phyloP scores from a whole-genome alignment of 2,888 invertebrate genomes.

The Sesia apiformis region DNA sequence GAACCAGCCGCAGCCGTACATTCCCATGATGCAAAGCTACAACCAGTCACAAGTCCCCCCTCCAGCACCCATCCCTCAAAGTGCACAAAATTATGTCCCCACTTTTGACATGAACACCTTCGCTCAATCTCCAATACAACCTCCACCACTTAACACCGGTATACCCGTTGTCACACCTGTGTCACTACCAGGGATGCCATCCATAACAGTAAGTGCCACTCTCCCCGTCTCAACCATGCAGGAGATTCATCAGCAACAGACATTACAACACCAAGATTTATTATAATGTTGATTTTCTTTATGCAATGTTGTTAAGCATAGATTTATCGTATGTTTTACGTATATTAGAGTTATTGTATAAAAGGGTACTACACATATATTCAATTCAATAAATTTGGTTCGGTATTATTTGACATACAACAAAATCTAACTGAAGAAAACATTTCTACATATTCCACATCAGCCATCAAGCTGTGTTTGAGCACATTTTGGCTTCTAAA shows the following conservation, averaged over 20 bases:
- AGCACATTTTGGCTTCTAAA: too few relatives aligned
- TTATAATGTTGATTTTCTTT: constrained; percentile 20
- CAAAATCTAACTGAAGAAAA: too few relatives aligned
- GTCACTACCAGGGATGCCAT: constrained; percentile 85
- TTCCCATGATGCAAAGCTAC: constrained; percentile 66
- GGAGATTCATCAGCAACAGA: constrained; percentile 64
- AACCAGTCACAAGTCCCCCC: constrained; percentile 30
- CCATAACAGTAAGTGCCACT: constrained; percentile 84
- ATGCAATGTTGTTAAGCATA: too few relatives aligned
- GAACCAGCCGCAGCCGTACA: constrained; percentile 70
- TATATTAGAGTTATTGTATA: too few relatives aligned
- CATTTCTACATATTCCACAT: too few relatives aligned
- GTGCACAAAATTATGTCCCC: constrained; percentile 42
- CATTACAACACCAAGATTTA: constrained; percentile 55
- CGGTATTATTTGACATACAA: too few relatives aligned
- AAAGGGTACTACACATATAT: too few relatives aligned
- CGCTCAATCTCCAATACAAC: constrained; percentile 40
- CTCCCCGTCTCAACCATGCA: constrained; percentile 77
- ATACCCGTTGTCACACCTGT: constrained; percentile 79
- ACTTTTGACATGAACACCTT: constrained; percentile 64
- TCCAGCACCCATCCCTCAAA: constrained; percentile 21
- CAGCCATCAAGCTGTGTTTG: too few relatives aligned
- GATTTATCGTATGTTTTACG: too few relatives aligned
- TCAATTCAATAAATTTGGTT: too few relatives aligned
- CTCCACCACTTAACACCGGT: constrained; percentile 43